Percentiles rank a stretch among this genome's conserved stretches.
phyloP scores from a whole-genome alignment of 2,113 vertebrate species.

The Platysteira castanea region DNA sequence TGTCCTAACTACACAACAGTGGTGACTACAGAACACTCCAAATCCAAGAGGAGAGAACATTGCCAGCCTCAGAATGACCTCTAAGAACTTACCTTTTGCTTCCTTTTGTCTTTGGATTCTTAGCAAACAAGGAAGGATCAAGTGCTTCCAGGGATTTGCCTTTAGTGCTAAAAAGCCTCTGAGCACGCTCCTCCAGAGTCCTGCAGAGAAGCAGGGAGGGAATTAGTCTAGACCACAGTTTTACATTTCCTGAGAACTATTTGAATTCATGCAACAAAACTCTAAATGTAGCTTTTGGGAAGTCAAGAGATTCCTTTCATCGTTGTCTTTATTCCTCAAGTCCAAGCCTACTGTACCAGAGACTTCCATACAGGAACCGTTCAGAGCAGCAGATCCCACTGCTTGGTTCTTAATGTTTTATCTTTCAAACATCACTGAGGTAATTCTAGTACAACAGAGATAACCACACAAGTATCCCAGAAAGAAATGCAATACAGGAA shows the following conservation, averaged over 20 bases:
- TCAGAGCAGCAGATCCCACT: background rate
- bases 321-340: background rate
- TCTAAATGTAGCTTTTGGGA: background rate
- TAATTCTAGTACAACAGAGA: background rate
- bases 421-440: background rate
- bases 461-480: background rate
- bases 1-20: background rate
- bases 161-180: constrained; percentile 96
- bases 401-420: background rate
- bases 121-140: constrained; percentile 92
- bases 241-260: background rate
- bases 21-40: background rate
- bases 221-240: background rate
- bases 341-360: background rate
- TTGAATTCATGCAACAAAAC: background rate
- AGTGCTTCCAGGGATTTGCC: constrained; percentile 92
- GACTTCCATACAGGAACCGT: background rate
- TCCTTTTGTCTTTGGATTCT: constrained; percentile 95
- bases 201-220: constrained; percentile 56
- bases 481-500: background rate
- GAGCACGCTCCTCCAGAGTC: constrained; percentile 94
- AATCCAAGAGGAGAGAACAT: background rate
- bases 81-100: constrained; percentile 83
- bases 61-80: background rate
- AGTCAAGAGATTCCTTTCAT: background rate